Base-by-base conservation (phyloP, 1,140 invertebrate genomes). In the Ostrea edulis region DNA sequence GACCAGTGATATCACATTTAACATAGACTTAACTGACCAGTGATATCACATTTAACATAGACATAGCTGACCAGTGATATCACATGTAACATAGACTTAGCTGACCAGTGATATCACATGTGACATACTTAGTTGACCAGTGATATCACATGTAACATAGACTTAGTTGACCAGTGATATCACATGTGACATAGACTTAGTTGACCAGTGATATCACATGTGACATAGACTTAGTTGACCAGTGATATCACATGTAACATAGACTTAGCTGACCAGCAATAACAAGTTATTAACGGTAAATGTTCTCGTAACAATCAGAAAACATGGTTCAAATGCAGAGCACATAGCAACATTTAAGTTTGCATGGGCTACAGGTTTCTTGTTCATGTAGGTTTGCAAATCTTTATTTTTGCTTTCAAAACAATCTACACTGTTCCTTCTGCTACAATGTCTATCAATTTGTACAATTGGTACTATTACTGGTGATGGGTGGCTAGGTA, bases 211-310 rank as follows among this genome's bases (percentile, higher is more conserved):
- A 77, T 77, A 22, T 29, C 68, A 77, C 17, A 29, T 44, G 35
- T 44, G 5, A 44, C 35, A 44, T 1, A 44, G 35, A 5, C 35
- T 44, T 62, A 20, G n/a, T 5, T 77, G 29, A n/a, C n/a, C n/a
- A n/a, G n/a, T n/a, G n/a, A 77, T 77, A 22, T 29, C 68, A 77
- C 17, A 29, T 44, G 35, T 44, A 44, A 44, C 35, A 44, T 1
- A 44, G 35, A 5, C 35, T 44, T 62, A 20, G n/a, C 17, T 77
- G 29, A 77, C 29, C 29, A 29, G 29, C 68, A 77, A 77, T 77
- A 25, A 77, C 68, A 29, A 25, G 68, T 25, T 62, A 77, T 77
- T 25, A 77, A 77, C 68, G 35, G 29, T 77, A 77, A 71, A 58
- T 25, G 12, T 71, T 58, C 55, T 58, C 55, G 55, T 58, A 58